phyloP scores from a whole-genome alignment of 2,888 invertebrate genomes.

The Lymantria dispar region DNA sequence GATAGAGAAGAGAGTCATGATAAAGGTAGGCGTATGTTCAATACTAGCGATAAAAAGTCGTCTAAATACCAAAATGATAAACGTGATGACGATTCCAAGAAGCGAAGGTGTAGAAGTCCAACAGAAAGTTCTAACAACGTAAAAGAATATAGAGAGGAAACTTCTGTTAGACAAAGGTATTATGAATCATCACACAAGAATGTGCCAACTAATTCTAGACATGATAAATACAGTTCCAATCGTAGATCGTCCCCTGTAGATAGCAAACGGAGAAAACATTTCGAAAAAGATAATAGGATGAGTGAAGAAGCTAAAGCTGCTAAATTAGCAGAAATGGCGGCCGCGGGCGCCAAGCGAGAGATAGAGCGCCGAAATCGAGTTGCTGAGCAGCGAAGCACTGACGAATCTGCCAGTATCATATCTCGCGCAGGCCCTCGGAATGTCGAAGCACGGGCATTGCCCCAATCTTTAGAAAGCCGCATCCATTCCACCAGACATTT shows the following conservation, averaged over 20 bases:
- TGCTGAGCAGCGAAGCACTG: slow-evolving; percentile 84
- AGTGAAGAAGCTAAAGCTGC: slow-evolving; percentile 81
- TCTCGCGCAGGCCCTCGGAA: slow-evolving; percentile 84
- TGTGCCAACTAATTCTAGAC: slow-evolving; percentile 3
- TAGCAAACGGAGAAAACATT: slow-evolving; percentile 24
- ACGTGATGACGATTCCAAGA: slow-evolving; percentile 23
- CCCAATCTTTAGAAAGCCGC: slow-evolving; percentile 89
- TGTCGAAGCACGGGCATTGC: slow-evolving; percentile 76
- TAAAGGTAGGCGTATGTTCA: slow-evolving; percentile 12
- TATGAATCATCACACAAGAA: background rate
- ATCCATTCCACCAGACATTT: slow-evolving; percentile 94
- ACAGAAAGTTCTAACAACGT: slow-evolving; percentile 27
- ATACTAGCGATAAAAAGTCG: slow-evolving; percentile 6
- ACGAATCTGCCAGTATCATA: slow-evolving; percentile 72
- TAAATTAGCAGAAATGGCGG: slow-evolving; percentile 88
- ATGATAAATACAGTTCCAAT: slow-evolving; percentile 6
- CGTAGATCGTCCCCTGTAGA: slow-evolving; percentile 12
- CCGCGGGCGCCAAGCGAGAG: slow-evolving; percentile 88
- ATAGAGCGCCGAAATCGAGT: slow-evolving; percentile 85
- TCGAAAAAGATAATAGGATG: slow-evolving; percentile 27
- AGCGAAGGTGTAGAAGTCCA: slow-evolving; percentile 31
- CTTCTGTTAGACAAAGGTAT: slow-evolving; percentile 21
- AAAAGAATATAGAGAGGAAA: slow-evolving; percentile 37
- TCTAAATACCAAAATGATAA: slow-evolving; percentile 9
- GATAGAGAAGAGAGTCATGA: slow-evolving; percentile 16